These are phyloP conservation scores for Balanococcus diminutus DNA, from an alignment of 2,888 invertebrate species.

Conservation along the genomic window DNA sequence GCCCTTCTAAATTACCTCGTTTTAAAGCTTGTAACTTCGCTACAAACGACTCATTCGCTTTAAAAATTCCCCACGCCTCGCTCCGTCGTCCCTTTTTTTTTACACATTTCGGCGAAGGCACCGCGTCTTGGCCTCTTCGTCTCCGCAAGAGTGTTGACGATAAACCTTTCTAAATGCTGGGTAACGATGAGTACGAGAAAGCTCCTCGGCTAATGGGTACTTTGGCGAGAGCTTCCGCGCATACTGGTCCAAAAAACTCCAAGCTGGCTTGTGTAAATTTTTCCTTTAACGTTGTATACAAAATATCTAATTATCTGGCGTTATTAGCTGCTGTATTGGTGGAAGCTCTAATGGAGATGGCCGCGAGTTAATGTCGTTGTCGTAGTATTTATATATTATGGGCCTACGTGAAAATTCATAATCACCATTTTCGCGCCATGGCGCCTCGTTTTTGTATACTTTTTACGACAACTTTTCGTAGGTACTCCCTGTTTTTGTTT, in stretches of 20 bases:
- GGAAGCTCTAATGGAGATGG: neutral
- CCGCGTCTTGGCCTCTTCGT: neutral
- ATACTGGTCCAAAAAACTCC: neutral
- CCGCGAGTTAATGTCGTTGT: neutral
- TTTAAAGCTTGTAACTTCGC: conserved; percentile 44
- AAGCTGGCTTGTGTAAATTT: neutral
- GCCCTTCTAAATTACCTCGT: conserved; percentile 47
- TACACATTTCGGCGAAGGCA: neutral
- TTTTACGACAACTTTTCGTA: neutral
- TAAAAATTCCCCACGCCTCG: neutral
- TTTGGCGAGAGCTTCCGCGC: neutral
- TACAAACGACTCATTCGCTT: conserved; percentile 44
- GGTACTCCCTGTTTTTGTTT: neutral
- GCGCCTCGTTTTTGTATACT: neutral
- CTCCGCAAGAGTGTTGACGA: neutral
- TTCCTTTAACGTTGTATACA: neutral
- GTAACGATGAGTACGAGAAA: neutral
- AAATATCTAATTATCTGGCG: neutral
- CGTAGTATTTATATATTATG: neutral
- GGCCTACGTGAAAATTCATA: conserved; percentile 17
- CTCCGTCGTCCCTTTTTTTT: neutral
- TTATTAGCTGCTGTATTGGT: neutral
- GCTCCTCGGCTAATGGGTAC: neutral
- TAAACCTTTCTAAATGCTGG: neutral
- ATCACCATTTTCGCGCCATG: neutral